Conservation (phyloP, 2,113 vertebrate species). For the Macaca mulatta region DNA sequence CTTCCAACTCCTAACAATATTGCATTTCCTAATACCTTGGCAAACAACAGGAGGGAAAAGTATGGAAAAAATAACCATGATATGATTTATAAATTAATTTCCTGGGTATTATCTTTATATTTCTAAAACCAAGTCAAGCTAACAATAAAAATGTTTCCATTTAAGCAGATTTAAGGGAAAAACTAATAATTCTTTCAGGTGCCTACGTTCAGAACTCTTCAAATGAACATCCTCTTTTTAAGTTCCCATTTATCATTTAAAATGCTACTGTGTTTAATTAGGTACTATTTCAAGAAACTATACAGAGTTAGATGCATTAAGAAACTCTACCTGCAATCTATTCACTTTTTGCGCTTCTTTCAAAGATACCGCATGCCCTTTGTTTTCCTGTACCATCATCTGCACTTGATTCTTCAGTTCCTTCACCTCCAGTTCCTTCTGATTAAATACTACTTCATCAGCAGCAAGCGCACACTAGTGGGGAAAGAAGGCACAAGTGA, state of each 20-base stretch:
- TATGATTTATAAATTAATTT: neutral
- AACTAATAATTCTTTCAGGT: neutral
- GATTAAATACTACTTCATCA: slow-evolving; percentile 84
- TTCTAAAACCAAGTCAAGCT: neutral
- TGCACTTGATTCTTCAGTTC: slow-evolving; percentile 82
- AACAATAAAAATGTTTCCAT: slow-evolving; percentile 20
- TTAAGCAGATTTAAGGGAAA: neutral
- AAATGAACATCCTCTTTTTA: neutral
- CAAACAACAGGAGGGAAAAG: neutral
- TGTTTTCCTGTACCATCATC: slow-evolving; percentile 83
- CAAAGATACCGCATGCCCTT: slow-evolving; percentile 80
- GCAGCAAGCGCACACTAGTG: slow-evolving; percentile 84
- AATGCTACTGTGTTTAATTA: neutral
- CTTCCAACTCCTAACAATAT: neutral
- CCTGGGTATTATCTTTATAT: neutral
- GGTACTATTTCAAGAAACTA: neutral
- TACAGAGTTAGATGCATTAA: neutral
- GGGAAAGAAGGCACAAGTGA: neutral
- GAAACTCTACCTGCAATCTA: slow-evolving; percentile 86
- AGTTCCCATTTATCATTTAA: neutral
- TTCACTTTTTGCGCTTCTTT: slow-evolving; percentile 85
- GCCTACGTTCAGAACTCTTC: neutral
- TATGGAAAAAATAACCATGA: neutral
- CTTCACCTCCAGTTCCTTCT: slow-evolving; percentile 86
- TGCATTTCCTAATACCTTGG: neutral